Conservation (phyloP, 2,113 vertebrate genomes). For the Jaculus jaculus region DNA sequence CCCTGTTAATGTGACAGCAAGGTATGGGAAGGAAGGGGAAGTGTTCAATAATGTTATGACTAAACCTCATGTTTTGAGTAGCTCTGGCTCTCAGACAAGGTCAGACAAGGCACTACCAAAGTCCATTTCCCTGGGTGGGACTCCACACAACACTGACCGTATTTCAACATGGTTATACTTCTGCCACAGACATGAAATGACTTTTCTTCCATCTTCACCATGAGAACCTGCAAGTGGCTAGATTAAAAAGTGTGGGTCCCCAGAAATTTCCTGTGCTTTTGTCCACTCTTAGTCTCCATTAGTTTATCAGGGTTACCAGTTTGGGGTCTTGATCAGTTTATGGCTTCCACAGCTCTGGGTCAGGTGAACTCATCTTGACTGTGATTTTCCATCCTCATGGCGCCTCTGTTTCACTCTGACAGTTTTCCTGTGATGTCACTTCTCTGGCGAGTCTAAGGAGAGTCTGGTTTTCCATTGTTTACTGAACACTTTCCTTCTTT, state of each 20-base stretch:
- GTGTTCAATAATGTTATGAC: background rate
- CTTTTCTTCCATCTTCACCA: conserved; percentile 1
- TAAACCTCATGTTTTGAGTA: background rate
- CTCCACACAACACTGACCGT: background rate
- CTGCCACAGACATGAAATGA: background rate
- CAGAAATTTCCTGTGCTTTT: background rate
- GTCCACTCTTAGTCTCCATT: background rate
- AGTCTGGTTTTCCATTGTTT: background rate
- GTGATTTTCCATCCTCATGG: background rate
- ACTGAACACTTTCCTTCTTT: background rate
- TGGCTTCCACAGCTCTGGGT: background rate
- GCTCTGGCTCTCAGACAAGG: background rate
- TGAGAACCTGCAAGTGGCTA: background rate
- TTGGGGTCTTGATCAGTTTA: background rate
- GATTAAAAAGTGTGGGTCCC: background rate
- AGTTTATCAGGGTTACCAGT: background rate
- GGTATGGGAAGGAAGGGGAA: background rate
- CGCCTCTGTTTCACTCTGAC: background rate
- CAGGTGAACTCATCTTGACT: background rate
- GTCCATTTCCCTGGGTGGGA: background rate
- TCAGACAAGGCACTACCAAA: background rate
- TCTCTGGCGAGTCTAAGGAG: background rate
- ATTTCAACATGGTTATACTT: conserved; percentile 4
- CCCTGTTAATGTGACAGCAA: background rate
- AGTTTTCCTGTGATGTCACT: background rate